Evolutionary conservation across 2,797 vertebrate genomes (phyloP).

Genomic region (Peromyscus nudipes): DNA sequence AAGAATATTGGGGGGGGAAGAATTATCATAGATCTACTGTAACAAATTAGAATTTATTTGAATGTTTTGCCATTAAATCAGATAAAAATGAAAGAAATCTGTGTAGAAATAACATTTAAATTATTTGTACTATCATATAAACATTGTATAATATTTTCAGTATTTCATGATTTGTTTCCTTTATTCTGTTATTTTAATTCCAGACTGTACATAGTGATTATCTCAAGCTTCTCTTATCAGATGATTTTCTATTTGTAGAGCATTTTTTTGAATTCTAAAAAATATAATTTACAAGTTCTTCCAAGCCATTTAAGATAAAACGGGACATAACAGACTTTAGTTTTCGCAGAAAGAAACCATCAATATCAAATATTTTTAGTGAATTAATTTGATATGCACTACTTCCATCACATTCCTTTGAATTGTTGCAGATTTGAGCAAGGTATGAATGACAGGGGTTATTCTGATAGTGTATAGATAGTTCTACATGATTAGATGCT

Average conservation of each 20-base stretch:
- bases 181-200: neutral
- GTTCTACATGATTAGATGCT: neutral
- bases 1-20: rapidly evolving
- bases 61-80: neutral
- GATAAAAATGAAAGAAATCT: neutral
- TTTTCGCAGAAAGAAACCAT: neutral
- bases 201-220: neutral
- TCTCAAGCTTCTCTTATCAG: neutral
- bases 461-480: neutral
- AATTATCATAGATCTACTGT: neutral
- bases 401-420: neutral
- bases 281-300: neutral
- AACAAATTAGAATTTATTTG: neutral
- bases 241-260: neutral
- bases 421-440: neutral
- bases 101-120: neutral
- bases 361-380: neutral
- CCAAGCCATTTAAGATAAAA: neutral
- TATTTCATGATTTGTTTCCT: neutral
- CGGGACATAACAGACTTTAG: neutral
- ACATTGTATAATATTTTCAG: neutral
- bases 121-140: neutral
- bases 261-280: neutral
- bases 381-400: neutral
- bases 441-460: neutral